Evolutionary conservation across 2,113 vertebrate genomes (phyloP).

Genomic region (Clarias magur): DNA sequence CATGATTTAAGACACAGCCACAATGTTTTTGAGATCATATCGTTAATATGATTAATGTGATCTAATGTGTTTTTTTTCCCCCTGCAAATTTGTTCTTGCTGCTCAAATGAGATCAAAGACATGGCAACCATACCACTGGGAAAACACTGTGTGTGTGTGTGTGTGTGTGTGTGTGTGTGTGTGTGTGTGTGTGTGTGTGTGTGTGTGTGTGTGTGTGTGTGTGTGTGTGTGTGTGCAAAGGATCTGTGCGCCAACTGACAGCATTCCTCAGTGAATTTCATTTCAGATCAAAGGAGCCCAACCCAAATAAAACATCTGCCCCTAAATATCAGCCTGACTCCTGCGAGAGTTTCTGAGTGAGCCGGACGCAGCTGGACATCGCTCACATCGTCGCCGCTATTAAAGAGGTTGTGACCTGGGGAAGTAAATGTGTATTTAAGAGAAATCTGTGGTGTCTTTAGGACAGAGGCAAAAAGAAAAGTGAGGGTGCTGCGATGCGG

Average conservation of each 20-base stretch:
- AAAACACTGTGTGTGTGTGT: constrained; percentile 9
- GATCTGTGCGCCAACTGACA: constrained; percentile 13
- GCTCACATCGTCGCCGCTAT: neutral
- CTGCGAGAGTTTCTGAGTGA: constrained; percentile 21
- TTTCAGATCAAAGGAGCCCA: constrained; percentile 51
- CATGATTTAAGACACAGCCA: neutral
- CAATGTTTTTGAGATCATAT: neutral
- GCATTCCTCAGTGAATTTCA: constrained; percentile 37
- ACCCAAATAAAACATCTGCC: constrained; percentile 53
- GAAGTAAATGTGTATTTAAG: constrained; percentile 28
- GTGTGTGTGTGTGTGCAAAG: constrained; percentile 36
- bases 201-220: constrained; percentile 25
- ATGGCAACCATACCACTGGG: constrained; percentile 7
- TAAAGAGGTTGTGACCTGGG: neutral
- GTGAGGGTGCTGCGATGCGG: neutral
- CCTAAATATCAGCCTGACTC: constrained; percentile 43
- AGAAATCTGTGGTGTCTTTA: neutral
- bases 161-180: constrained; percentile 15
- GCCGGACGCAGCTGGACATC: constrained; percentile 39
- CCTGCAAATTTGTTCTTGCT: constrained; percentile 19
- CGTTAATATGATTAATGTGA: neutral
- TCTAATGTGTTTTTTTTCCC: neutral
- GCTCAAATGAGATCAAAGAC: constrained; percentile 39
- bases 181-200: constrained; percentile 35
- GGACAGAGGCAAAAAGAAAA: constrained; percentile 12